Evolutionary conservation across 2,797 vertebrate species (phyloP).

Genomic region (Graptemys geographica): DNA sequence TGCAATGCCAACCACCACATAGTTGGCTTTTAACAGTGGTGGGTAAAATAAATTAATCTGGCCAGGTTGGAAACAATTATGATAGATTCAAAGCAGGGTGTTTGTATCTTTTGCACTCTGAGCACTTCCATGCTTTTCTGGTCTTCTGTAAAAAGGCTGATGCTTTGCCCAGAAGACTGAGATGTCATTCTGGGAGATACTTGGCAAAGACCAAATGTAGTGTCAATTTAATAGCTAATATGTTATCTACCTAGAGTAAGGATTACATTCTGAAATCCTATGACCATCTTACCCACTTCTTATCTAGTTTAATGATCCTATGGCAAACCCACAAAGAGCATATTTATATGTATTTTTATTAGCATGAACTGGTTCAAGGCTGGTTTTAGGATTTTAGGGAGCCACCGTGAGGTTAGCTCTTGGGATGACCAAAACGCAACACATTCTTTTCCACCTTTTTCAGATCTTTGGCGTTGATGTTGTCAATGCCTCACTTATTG

Average conservation of each 20-base stretch:
- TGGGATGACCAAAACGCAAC: neutral
- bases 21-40: neutral
- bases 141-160: neutral
- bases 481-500: neutral
- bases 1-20: neutral
- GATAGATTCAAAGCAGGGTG: rapidly evolving
- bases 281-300: neutral
- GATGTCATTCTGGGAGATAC: no score
- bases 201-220: no score
- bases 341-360: neutral
- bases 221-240: no score
- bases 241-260: no score
- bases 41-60: neutral
- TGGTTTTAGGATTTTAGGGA: no score
- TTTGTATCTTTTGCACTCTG: neutral
- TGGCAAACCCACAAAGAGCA: no score
- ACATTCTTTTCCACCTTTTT: neutral
- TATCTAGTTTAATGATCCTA: neutral
- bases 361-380: neutral
- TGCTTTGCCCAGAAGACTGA: neutral
- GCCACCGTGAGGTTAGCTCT: neutral
- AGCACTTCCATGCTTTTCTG: neutral
- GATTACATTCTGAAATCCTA: neutral
- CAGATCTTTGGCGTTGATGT: neutral
- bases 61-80: neutral